Evolutionary conservation across 2,888 invertebrate genomes (phyloP), one percentile per base, ranked within the genome.

Genomic region (Chloroclysta siterata): DNA sequence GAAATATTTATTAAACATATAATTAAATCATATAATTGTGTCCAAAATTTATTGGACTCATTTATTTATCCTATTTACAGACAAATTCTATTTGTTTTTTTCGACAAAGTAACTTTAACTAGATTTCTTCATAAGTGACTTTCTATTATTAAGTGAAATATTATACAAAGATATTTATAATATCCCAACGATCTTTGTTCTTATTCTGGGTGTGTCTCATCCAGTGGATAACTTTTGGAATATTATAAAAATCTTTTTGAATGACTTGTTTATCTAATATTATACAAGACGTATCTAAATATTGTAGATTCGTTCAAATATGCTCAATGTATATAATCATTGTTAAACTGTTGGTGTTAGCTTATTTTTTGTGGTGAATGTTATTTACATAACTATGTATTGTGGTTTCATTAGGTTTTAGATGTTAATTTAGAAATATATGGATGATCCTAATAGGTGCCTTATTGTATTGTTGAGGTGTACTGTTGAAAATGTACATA

Each of bases 401-500:
- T 77, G 77, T 75, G 74, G 84, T 82, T 78, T 79, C 72, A 74
- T 72, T 72, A 67, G 48, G 52, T 67, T 63, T 65, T 72, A 71
- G 66, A 60, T 65, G 58, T 71, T 53, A 53, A 60, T 53, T 61
- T 65, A 71, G 71, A 54, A 74, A 68, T 73, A 73, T 74, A 63
- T 74, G 60, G 64, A 68, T 68, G 64, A 68, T 68, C 68, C 69
- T 70, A 78, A 81, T 84, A 85, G 85, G 90, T 90, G 90, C 91
- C 89, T 90, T 91, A 85, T 84, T 82, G 75, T 84, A 81, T 82
- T 85, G 82, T 83, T 79, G 79, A 85, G 88, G 89, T 90, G 90
- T 89, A 88, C 86, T 90, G 89, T 89, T 89, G 81, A 85, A 80
- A 84, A 81, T 90, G 89, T 92, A 91, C 85, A 89, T 91, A 92